Conservation (phyloP, 2,888 invertebrate species). For the Brachynemurus nebulosus region DNA sequence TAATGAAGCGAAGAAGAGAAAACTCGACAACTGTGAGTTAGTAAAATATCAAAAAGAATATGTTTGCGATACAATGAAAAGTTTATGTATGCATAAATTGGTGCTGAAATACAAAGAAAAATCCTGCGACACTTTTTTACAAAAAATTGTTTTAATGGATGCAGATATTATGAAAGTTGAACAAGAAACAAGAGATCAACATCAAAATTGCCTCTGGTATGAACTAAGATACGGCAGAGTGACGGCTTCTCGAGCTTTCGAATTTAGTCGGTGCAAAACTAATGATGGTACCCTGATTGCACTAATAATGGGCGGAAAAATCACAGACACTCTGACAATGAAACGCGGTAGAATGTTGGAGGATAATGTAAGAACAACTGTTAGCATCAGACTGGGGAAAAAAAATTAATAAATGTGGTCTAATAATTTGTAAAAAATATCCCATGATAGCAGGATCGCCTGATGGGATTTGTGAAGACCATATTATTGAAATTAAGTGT, state of each 20-base stretch:
- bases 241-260: constrained; percentile 23
- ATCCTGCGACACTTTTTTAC: constrained; percentile 4
- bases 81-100: constrained; percentile 10
- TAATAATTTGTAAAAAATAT: constrained; percentile 11
- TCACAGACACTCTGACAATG: constrained; percentile 15
- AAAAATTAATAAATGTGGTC: constrained; percentile 11
- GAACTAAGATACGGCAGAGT: constrained; percentile 24
- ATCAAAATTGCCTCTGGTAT: constrained; percentile 19
- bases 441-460: constrained; percentile 12
- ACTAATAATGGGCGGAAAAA: constrained; percentile 17
- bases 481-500: constrained; percentile 16
- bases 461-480: constrained; percentile 15
- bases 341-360: constrained; percentile 8
- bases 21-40: constrained; percentile 15
- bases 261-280: constrained; percentile 22
- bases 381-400: constrained; percentile 6
- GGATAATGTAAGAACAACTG: background rate
- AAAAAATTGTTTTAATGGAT: constrained; percentile 1
- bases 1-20: constrained; percentile 14
- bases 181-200: constrained; percentile 14
- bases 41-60: constrained; percentile 14
- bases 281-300: constrained; percentile 18
- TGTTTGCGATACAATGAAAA: constrained; percentile 3
- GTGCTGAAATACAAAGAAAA: constrained; percentile 7
- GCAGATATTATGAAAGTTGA: constrained; percentile 12